A percentile compares a stretch with the other conserved stretches of the same genome.
Conservation (phyloP, 1,140 invertebrate species). For the Pseudomyrmex dendroicus region DNA sequence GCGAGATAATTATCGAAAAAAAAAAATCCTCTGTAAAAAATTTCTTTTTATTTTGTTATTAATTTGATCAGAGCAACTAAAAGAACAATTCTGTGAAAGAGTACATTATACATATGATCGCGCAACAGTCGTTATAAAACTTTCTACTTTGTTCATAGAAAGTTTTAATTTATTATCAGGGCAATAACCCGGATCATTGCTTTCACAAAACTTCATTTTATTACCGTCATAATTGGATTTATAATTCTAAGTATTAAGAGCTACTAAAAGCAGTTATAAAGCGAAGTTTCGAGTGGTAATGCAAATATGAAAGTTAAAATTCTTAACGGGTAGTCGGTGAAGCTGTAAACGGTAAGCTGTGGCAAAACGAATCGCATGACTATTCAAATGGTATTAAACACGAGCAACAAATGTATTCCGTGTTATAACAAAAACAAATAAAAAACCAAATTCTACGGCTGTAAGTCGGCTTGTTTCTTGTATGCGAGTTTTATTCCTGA, state of each 20-base stretch:
- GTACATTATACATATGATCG: background rate
- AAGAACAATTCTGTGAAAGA: slow-evolving; percentile 5
- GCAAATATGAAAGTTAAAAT: slow-evolving; percentile 45
- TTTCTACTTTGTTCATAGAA: slow-evolving; percentile 1
- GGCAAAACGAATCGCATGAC: background rate
- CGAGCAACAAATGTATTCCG: slow-evolving; percentile 9
- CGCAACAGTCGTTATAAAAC: background rate
- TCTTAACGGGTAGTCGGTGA: slow-evolving; percentile 33
- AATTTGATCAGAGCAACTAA: background rate
- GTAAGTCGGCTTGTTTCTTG: background rate
- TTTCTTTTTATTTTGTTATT: background rate
- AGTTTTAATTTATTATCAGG: slow-evolving; percentile 37
- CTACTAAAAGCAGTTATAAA: slow-evolving; percentile 38
- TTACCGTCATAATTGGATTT: slow-evolving; percentile 40
- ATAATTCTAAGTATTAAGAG: slow-evolving; percentile 46
- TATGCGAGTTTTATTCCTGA: slow-evolving; percentile 10
- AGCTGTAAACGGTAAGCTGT: background rate
- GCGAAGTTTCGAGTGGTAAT: slow-evolving; percentile 28
- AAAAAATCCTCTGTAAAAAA: background rate
- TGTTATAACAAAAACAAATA: slow-evolving; percentile 15
- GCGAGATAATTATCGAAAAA: background rate
- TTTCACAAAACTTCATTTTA: slow-evolving; percentile 33
- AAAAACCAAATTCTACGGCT: background rate
- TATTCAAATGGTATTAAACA: slow-evolving; percentile 15
- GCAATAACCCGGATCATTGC: slow-evolving; percentile 26